A percentile compares a stretch with the other conserved stretches of the same genome.
Conservation (phyloP, 1,140 invertebrate genomes). For the Dendrolimus punctatus region DNA sequence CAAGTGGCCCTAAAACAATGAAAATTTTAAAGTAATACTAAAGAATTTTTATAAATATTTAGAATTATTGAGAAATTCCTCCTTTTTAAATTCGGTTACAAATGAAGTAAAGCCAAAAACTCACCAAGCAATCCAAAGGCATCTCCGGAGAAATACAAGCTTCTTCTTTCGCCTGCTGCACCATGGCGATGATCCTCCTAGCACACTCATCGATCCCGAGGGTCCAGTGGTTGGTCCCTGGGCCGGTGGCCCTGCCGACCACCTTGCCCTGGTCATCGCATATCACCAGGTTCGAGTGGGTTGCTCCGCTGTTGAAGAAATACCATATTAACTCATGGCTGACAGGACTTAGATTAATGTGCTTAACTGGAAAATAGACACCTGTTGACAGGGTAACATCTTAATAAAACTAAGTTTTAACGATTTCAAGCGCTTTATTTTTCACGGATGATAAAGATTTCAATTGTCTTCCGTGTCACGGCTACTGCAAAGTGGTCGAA, state of each 20-base stretch:
- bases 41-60: too few relatives aligned
- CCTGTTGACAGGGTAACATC: background rate
- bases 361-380: background rate
- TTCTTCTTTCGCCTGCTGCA: constrained; percentile 78
- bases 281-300: constrained; percentile 85
- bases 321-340: background rate
- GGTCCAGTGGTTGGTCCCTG: constrained; percentile 89
- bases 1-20: too few relatives aligned
- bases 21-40: too few relatives aligned
- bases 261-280: constrained; percentile 80
- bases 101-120: constrained; percentile 20
- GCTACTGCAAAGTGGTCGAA: too few relatives aligned
- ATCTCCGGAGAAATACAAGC: constrained; percentile 75
- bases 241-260: constrained; percentile 77
- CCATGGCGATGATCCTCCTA: constrained; percentile 81
- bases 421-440: too few relatives aligned
- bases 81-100: background rate
- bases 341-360: too few relatives aligned
- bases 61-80: too few relatives aligned
- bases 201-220: constrained; percentile 86
- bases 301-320: constrained; percentile 81
- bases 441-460: too few relatives aligned
- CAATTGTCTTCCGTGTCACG: too few relatives aligned
- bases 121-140: constrained; percentile 81
- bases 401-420: background rate